Conservation (phyloP, 2,113 vertebrate species). For the Cryptotis parvus region DNA sequence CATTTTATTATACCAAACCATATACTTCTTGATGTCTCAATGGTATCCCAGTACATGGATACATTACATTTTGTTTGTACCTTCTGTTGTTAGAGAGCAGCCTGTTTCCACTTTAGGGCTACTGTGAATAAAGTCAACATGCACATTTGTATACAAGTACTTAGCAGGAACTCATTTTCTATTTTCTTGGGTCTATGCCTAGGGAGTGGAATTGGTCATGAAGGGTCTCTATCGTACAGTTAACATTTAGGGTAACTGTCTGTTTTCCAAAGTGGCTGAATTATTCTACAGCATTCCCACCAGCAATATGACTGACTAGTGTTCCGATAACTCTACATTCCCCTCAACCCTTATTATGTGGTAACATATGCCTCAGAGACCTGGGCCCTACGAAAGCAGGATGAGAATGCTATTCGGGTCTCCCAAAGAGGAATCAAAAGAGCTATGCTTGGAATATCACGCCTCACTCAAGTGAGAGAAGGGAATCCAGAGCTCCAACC, state of each 20-base stretch:
- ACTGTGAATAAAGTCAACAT: not conserved
- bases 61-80: not conserved
- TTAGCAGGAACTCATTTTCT: not conserved
- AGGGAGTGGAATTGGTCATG: not conserved
- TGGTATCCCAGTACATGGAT: not conserved
- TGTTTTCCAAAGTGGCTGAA: slow-evolving; percentile 31
- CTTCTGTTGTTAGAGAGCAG: not conserved
- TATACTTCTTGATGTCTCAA: not conserved
- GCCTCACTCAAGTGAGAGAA: too few relatives aligned
- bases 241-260: not conserved
- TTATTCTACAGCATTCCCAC: not conserved
- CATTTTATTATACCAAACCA: too few relatives aligned
- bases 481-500: too few relatives aligned
- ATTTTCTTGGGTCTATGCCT: not conserved
- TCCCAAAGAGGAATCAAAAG: too few relatives aligned
- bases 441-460: too few relatives aligned
- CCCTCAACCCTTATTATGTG: not conserved
- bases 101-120: not conserved
- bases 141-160: not conserved
- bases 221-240: not conserved
- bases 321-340: not conserved
- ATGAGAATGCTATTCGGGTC: too few relatives aligned
- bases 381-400: too few relatives aligned
- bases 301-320: not conserved
- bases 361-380: too few relatives aligned